These are phyloP conservation scores for Hemitrygon akajei DNA, from an alignment of 2,797 vertebrate genomes.

Conservation along the genomic window DNA sequence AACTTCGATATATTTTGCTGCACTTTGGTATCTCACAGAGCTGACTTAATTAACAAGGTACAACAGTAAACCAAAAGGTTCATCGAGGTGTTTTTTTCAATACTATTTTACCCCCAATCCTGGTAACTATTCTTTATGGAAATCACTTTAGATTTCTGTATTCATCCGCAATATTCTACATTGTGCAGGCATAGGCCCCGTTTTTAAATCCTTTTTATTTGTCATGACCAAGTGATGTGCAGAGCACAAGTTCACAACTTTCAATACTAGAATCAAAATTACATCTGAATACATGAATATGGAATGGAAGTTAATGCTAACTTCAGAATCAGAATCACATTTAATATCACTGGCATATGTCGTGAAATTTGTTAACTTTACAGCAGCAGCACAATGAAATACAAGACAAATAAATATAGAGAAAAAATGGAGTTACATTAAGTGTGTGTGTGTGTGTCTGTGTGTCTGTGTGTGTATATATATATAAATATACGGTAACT, in stretches of 20 bases:
- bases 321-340: no score
- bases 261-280: not conserved
- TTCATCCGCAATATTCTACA: not conserved
- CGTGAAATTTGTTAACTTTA: no score
- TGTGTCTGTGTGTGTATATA: no score
- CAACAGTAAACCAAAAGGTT: not conserved
- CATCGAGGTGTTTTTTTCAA: not conserved
- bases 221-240: not conserved
- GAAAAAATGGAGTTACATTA: no score
- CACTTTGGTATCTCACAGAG: not conserved
- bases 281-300: not conserved
- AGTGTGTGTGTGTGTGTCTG: no score
- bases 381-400: no score
- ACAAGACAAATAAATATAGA: no score
- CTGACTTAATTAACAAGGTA: not conserved
- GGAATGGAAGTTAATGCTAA: not conserved
- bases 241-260: not conserved
- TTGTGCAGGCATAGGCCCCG: not conserved
- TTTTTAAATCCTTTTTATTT: not conserved
- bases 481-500: no score
- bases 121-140: not conserved
- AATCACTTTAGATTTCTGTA: not conserved
- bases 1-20: not conserved
- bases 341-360: no score
- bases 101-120: not conserved